Percentiles rank a stretch among this genome's conserved stretches.
Evolutionary conservation across 64 coral and sea anemone species (phyloP).

Genomic region (Montipora capricornis): DNA sequence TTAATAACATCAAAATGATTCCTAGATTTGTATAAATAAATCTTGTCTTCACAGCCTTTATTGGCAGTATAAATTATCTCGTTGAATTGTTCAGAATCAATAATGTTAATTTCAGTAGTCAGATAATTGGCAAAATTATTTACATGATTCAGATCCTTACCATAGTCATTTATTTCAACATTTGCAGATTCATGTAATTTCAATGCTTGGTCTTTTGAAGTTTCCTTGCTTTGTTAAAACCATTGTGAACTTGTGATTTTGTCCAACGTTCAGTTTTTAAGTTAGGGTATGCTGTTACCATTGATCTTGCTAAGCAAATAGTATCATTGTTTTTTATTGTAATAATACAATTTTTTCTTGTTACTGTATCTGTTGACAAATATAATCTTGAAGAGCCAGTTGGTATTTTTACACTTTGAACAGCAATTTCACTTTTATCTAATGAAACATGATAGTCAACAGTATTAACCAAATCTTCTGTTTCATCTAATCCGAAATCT

Average conservation of each 20-base stretch:
- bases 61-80: no score
- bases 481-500: slow-evolving; percentile 9
- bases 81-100: no score
- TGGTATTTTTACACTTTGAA: slow-evolving; percentile 59
- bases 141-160: slow-evolving; percentile 12
- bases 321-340: slow-evolving; percentile 38
- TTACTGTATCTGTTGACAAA: slow-evolving; percentile 48
- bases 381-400: slow-evolving; percentile 8
- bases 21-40: no score
- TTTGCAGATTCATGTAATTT: slow-evolving; percentile 57
- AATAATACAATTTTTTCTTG: slow-evolving; percentile 43
- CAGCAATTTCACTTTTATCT: slow-evolving; percentile 31
- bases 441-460: slow-evolving; percentile 5
- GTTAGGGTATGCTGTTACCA: no score
- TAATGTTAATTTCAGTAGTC: no score
- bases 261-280: no score
- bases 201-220: slow-evolving; percentile 38
- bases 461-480: slow-evolving; percentile 44
- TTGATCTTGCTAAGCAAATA: slow-evolving; percentile 11
- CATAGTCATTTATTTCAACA: slow-evolving; percentile 60
- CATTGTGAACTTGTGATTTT: no score
- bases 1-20: no score
- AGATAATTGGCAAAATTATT: no score
- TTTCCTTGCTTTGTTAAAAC: slow-evolving; percentile 54
- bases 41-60: no score